A percentile compares a stretch with the other conserved stretches of the same genome.
Evolutionary conservation across 2,888 invertebrate genomes (phyloP).

Genomic region (Actias luna): DNA sequence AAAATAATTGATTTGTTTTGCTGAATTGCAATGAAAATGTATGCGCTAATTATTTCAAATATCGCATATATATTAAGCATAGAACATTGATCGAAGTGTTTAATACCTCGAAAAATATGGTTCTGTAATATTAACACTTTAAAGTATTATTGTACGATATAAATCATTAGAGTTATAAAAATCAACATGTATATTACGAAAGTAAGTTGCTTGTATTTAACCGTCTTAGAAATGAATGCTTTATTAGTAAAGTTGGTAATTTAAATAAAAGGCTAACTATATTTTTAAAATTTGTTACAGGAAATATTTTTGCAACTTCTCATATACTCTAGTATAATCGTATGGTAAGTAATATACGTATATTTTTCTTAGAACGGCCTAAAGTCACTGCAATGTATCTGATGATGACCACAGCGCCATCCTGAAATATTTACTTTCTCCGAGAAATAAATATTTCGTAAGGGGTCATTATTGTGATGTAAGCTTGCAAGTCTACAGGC

Average conservation of each 20-base stretch:
- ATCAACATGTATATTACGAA: slow-evolving; percentile 1
- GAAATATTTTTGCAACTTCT: background rate
- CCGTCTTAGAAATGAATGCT: too few species aligned
- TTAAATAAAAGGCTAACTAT: too few species aligned
- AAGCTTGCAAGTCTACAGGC: too few species aligned
- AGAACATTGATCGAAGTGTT: background rate
- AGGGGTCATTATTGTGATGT: too few species aligned
- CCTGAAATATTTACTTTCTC: too few species aligned
- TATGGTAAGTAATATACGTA: slow-evolving; percentile 8
- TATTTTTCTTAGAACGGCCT: too few species aligned
- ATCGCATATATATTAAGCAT: background rate
- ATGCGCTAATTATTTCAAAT: slow-evolving; percentile 10
- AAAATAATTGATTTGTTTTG: slow-evolving; percentile 31
- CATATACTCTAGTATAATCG: background rate
- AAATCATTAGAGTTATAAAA: background rate
- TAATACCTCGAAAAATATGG: background rate
- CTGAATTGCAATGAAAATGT: slow-evolving; percentile 23
- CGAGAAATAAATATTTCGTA: too few species aligned
- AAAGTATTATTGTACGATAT: background rate
- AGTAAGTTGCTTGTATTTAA: background rate
- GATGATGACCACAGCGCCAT: too few species aligned
- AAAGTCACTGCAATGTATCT: too few species aligned
- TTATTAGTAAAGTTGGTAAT: background rate
- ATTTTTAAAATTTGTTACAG: slow-evolving; percentile 10
- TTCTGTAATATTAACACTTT: background rate